Evolutionary conservation across 1,140 invertebrate genomes (phyloP).

Genomic region (Apis florea): DNA sequence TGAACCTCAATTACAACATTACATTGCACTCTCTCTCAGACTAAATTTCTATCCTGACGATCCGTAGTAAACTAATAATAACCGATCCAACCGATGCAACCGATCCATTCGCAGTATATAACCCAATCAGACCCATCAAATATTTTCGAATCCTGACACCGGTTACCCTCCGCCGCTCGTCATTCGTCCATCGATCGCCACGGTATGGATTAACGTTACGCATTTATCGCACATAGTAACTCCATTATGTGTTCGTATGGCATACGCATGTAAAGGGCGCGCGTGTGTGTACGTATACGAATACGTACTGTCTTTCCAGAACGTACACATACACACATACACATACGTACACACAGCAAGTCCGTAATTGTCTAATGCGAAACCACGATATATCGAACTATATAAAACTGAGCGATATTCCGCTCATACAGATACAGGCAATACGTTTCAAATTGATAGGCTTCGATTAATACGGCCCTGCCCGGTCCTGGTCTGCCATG

Average conservation of each 20-base stretch:
- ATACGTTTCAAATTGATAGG: conserved; percentile 73
- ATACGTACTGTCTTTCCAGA: neutral
- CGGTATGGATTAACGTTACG: conserved; percentile 33
- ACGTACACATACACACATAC: too few species aligned
- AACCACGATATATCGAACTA: conserved; percentile 37
- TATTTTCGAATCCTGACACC: conserved; percentile 31
- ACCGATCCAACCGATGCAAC: neutral
- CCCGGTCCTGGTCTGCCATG: conserved; percentile 57
- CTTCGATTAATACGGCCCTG: conserved; percentile 73
- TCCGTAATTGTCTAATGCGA: conserved; percentile 46
- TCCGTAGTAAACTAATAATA: conserved; percentile 33
- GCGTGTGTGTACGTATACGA: neutral
- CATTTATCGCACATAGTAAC: conserved; percentile 45
- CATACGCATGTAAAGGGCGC: neutral
- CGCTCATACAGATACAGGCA: conserved; percentile 53
- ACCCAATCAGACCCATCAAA: conserved; percentile 43
- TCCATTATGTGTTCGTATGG: neutral
- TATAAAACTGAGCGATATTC: conserved; percentile 53
- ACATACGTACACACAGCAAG: too few species aligned
- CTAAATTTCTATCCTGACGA: neutral
- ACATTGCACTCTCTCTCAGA: neutral
- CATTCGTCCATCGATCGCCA: conserved; percentile 20
- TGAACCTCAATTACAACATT: conserved; percentile 19
- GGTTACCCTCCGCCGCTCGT: neutral
- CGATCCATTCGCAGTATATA: conserved; percentile 30